Base-by-base conservation (phyloP, 2,888 invertebrate species). In the Epiblema foenella region DNA sequence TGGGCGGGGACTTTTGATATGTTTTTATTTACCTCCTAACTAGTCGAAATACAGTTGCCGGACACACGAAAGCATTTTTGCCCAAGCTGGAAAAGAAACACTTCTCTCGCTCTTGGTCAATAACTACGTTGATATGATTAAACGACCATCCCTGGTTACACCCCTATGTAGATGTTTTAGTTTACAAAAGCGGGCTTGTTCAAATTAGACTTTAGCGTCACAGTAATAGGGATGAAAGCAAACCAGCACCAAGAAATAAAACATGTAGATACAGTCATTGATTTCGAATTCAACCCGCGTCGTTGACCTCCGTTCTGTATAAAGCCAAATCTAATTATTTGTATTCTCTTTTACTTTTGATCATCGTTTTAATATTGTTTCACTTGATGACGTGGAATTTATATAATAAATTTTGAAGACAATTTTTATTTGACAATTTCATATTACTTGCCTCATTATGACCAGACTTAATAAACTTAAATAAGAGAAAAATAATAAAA, bases 261-360 rank as follows among this genome's bases (percentile, higher is more conserved):
- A 42, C 15, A n/a, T n/a, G 7, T 42, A 4, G 12, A 15, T 49
- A 49, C 49, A 17, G 76, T 75, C 76, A 76, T 77, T 74, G 76
- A 79, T 78, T 75, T 78, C 63, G 73, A 75, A 81, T 78, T 79
- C 77, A 73, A 65, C 70, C 68, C 77, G 68, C 73, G 78, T 74
- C 73, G 70, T 64, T 74, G 68, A 75, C 65, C 73, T 73, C 67
- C 74, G 78, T 78, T 81, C 74, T 73, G 72, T 69, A 69, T 75
- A 79, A 66, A 60, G 37, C 37, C 52, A 68, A 68, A 62, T 60
- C 29, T 10, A 68, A 68, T 68, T 60, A 68, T 42, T 68, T 68
- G 52, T 60, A 60, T 52, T 72, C 57, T 63, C 65, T 69, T 73
- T 68, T 68, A 72, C 67, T 63, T 74, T 69, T 69, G 69, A 74